Evolutionary conservation across 92 coral and sea anemone species (phyloP), one percentile per base, ranked within the genome.

Genomic region (Epizoanthus rinbou): DNA sequence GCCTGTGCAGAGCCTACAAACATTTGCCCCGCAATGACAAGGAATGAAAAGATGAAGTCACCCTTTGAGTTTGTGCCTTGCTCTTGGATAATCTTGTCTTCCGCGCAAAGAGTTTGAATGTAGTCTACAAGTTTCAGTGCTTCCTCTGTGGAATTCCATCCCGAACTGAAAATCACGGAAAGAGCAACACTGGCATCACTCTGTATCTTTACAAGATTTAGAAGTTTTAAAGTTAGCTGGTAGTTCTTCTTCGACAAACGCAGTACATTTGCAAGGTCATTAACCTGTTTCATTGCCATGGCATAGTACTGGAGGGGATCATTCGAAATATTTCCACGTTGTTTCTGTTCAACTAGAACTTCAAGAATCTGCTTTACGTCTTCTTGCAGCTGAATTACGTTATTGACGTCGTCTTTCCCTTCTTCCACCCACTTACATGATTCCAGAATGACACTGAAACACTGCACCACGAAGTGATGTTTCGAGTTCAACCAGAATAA

Each of bases 381-480:
- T 50, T 10, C 54, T 10, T 50, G 54, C 54, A 50, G 54, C 54
- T 50, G 54, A 50, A 50, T 50, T 6, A 3, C 14, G 54, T 50
- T 50, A 50, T 13, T 50, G 3, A 2, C 54, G 14, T 10, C 54
- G 0, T 50, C 54, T 62, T 59, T 58, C 3, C 18, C 18, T 60
- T 39, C 68, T 24, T 60, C 37, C 14, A 23, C 69, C 86, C 74
- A 60, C 31, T 31, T 70, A 47, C 85, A 84, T 28, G 90, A 23
- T 17, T 59, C 84, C 53, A 80, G 50, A 52, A 90, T 80, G 25
- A 80, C 88, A n/a, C 86, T 69, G 62, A 69, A 58, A 62, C 90
- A 89, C 37, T 67, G 87, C 28, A 37, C 56, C n/a, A 56, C 56
- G 58, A 53, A 75, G 59, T 82, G 90, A 9, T 37, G 15, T 59